Evolutionary conservation across 2,888 invertebrate genomes (phyloP).

Genomic region (Ecdyonurus torrentis): DNA sequence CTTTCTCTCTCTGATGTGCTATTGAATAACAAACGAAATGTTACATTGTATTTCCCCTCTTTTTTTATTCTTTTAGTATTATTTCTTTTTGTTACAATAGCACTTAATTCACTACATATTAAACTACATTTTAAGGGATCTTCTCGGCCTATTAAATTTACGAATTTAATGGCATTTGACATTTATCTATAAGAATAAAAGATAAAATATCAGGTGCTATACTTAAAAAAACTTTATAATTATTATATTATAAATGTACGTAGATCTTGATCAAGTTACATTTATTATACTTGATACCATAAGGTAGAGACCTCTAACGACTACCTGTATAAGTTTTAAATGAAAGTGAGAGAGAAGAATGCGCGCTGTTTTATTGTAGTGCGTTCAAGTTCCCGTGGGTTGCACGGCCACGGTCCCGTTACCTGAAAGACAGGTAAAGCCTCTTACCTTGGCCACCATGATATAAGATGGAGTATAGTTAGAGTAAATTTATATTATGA

Average conservation of each 20-base stretch:
- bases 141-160: background rate
- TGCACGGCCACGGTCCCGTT: background rate
- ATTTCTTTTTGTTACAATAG: no score
- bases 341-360: background rate
- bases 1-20: no score
- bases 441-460: background rate
- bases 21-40: background rate
- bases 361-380: no score
- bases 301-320: background rate
- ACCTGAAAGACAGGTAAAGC: background rate
- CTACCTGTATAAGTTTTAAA: background rate
- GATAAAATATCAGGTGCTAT: background rate
- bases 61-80: background rate
- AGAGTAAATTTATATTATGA: no score
- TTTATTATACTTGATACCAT: no score
- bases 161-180: background rate
- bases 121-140: background rate
- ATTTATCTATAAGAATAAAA: background rate
- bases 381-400: background rate
- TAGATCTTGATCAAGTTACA: no score
- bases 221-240: background rate
- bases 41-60: background rate
- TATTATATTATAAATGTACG: background rate
- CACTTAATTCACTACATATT: background rate
- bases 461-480: no score